Evolutionary conservation across 1,140 invertebrate genomes (phyloP).

Genomic region (Apis mellifera): Amel_HAv3.1 CM009946.2:771501-772000

Average conservation of each 20-base stretch:
- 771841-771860: conserved; percentile 13
- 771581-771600: conserved; percentile 64
- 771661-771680: background rate
- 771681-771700: background rate
- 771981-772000: too few species aligned
- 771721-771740: background rate
- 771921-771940: conserved; percentile 42
- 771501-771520: background rate
- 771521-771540: conserved; percentile 4
- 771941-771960: background rate
- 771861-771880: conserved; percentile 45
- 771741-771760: background rate
- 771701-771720: background rate
- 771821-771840: background rate
- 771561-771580: conserved; percentile 54
- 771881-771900: conserved; percentile 59
- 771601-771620: conserved; percentile 33
- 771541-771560: conserved; percentile 35
- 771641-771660: conserved; percentile 7
- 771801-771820: background rate
- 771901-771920: conserved; percentile 24
- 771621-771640: background rate
- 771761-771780: too few species aligned
- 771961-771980: too few species aligned
- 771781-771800: background rate